Conservation (phyloP, 2,888 invertebrate species). For the Pheosia tremula region DNA sequence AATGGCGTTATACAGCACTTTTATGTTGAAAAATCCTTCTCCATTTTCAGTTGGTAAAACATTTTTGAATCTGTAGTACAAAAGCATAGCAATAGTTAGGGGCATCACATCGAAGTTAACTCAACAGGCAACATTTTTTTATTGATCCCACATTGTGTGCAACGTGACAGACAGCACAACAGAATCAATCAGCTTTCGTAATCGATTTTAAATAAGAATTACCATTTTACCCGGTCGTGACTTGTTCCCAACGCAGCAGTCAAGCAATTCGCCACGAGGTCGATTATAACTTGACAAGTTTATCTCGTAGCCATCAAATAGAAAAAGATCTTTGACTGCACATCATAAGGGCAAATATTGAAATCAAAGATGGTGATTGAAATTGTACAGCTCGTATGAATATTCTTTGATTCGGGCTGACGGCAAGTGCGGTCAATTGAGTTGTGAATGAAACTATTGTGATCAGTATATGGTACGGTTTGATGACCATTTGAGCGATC, state of each 20-base stretch:
- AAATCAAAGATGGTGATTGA: slow-evolving; percentile 10
- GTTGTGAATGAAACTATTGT: slow-evolving; percentile 67
- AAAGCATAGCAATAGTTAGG: too few species aligned
- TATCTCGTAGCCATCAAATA: slow-evolving; percentile 1
- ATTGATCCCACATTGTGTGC: slow-evolving; percentile 34
- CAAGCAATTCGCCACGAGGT: slow-evolving; percentile 50
- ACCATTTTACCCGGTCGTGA: slow-evolving; percentile 51
- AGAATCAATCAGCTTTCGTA: slow-evolving; percentile 51
- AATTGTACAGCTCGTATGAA: slow-evolving; percentile 38
- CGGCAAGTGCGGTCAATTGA: slow-evolving; percentile 64
- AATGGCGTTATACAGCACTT: too few species aligned
- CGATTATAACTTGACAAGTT: slow-evolving; percentile 13
- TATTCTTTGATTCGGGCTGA: slow-evolving; percentile 56
- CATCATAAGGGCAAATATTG: slow-evolving; percentile 32
- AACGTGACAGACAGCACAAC: slow-evolving; percentile 40
- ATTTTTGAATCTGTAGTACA: too few species aligned
- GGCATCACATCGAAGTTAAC: not conserved
- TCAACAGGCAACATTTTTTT: slow-evolving; percentile 26
- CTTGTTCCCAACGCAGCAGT: slow-evolving; percentile 47
- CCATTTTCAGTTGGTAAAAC: too few species aligned
- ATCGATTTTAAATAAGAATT: slow-evolving; percentile 54
- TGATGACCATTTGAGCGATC: slow-evolving; percentile 46
- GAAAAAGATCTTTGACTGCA: slow-evolving; percentile 12
- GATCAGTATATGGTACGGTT: slow-evolving; percentile 46
- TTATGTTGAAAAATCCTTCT: too few species aligned